These are phyloP conservation scores for Cyaniris semiargus DNA, from an alignment of 2,888 invertebrate species.

Conservation along the genomic window DNA sequence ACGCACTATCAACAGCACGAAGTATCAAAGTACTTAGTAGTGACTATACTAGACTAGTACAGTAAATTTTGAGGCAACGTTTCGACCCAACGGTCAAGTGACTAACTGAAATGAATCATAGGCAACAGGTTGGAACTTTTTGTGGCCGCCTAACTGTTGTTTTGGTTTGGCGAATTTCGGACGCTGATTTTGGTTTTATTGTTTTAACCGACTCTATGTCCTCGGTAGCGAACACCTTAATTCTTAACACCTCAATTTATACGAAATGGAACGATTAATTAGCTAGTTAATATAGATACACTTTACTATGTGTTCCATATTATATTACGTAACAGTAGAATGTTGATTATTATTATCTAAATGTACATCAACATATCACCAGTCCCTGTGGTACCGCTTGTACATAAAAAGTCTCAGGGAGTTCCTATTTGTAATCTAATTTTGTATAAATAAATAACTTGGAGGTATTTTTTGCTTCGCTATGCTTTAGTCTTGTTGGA, in stretches of 20 bases:
- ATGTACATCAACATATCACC: too few species aligned
- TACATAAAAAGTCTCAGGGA: too few species aligned
- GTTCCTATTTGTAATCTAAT: too few species aligned
- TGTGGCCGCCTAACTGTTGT: constrained; percentile 58
- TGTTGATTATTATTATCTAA: too few species aligned
- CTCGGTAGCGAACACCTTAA: background rate
- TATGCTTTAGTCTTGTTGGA: too few species aligned
- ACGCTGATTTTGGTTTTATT: background rate
- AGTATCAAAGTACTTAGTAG: background rate
- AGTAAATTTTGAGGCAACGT: constrained; percentile 49
- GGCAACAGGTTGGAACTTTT: constrained; percentile 63
- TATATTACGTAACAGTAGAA: too few species aligned
- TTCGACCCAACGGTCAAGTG: constrained; percentile 38
- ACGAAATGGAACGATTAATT: background rate
- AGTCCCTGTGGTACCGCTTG: too few species aligned
- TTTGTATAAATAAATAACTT: too few species aligned
- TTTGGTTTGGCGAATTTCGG: constrained; percentile 40
- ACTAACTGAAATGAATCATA: constrained; percentile 64
- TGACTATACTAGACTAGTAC: background rate
- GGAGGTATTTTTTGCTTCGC: too few species aligned
- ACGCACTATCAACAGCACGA: constrained; percentile 58
- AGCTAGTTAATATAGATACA: too few species aligned
- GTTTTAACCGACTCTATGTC: constrained; percentile 7
- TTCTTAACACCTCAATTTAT: background rate
- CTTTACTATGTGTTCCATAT: too few species aligned